Base-by-base conservation (phyloP, 2,888 invertebrate genomes). In the Artemia sinica region DNA sequence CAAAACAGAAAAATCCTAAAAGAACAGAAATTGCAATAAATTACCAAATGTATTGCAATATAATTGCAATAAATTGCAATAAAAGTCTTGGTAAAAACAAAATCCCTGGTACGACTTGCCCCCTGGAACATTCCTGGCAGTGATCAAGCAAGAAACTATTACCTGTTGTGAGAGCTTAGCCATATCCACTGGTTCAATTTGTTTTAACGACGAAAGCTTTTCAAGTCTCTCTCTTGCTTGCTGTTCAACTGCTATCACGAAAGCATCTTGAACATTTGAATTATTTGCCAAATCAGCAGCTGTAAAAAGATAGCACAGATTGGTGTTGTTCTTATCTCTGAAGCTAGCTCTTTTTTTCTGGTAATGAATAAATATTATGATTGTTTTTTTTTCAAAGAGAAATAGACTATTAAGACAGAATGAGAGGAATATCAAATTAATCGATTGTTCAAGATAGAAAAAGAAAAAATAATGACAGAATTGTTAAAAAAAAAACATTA, bases 161-260 rank as follows among this genome's bases (percentile, higher is more conserved):
- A 89, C 89, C 87, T 89, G 88, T 79, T 88, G 85, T 75, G 89
- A 89, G 74, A 91, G 83, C 80, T 89, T 88, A 77, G 89, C 88
- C 86, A 92, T 91, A 82, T 92, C 91, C 78, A 91, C 87, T 71
- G 94, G 92, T 75, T 89, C 90, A 82, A 94, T 89, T 75, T 89
- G 86, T 81, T 91, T 90, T 82, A 92, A 87, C 74, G 91, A 90
- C 72, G 93, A 89, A 76, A 94, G 84, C 77, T 89, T 85, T 82
- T 94, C 91, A 78, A 95, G 83, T 76, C 92, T 86, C 82, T 92
- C 91, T 75, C 89, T 83, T 63, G 81, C 91, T 82, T 90, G 91
- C 82, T 94, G 91, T 82, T 95, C 94, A 78, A 95, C 92, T 74
- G 94, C 94, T 81, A 95, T 94, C 82, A 95, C 92, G 84, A 94